Percentiles rank a stretch among this genome's conserved stretches.
phyloP scores from a whole-genome alignment of 2,888 invertebrate genomes.

The Matsumyia berberina region DNA sequence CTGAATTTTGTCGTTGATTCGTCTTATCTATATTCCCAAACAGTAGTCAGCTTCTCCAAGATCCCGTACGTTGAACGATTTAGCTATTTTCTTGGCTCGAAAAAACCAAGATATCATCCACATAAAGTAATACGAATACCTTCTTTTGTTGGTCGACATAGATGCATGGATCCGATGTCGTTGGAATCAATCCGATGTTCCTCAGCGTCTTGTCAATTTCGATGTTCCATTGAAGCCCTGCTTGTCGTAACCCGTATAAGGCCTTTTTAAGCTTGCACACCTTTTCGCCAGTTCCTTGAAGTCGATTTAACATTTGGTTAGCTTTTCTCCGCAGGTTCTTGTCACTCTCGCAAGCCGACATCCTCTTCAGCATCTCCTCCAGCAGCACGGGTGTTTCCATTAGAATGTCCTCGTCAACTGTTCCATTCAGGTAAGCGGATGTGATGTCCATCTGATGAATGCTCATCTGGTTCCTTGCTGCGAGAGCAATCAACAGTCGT shows the following conservation, averaged over 20 bases:
- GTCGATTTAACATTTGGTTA: conserved; percentile 13
- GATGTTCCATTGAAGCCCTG: conserved; percentile 8
- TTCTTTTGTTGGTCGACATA: conserved; percentile 1
- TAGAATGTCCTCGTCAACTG: conserved; percentile 73
- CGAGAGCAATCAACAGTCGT: conserved; percentile 76
- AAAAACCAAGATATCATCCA: conserved; percentile 26
- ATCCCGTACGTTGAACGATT: background rate
- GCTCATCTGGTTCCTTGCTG: conserved; percentile 65
- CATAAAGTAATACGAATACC: conserved; percentile 14
- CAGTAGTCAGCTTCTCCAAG: background rate
- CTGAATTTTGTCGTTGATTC: background rate
- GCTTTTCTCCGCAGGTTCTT: conserved; percentile 17
- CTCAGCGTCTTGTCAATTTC: conserved; percentile 13
- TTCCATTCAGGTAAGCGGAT: conserved; percentile 76
- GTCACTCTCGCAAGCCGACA: conserved; percentile 25
- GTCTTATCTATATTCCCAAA: background rate
- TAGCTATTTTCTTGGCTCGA: background rate
- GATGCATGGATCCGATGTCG: background rate
- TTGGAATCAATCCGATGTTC: conserved; percentile 12
- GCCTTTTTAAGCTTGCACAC: conserved; percentile 27
- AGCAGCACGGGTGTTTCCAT: conserved; percentile 70
- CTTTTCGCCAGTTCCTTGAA: conserved; percentile 25
- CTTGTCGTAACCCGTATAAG: conserved; percentile 26
- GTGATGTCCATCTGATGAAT: conserved; percentile 76
- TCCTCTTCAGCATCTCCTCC: conserved; percentile 33